Base-by-base conservation (phyloP, 1,140 invertebrate species). In the Drosophila pandora region DNA sequence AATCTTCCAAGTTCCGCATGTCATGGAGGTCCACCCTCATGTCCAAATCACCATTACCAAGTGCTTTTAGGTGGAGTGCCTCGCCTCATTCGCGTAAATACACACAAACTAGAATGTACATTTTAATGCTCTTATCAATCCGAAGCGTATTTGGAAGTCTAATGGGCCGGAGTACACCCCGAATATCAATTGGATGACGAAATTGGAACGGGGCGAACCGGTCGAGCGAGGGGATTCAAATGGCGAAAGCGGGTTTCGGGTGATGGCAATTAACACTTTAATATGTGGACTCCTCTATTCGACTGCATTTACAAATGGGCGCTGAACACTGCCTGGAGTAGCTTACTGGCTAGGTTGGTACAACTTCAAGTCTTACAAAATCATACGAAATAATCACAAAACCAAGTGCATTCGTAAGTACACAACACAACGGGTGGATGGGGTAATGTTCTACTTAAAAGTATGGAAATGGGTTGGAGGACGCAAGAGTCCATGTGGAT, bases 121-220 rank as follows among this genome's bases (percentile, higher is more conserved):
- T 54, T 60, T 61, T 23, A 53, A 65, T 54, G 39, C 37, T 70
- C 74, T 85, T 81, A 85, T 85, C 73, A 54, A 41, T 41, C 9
- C 6, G 22, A 47, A 8, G 23, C n/a, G 7, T 2, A 81, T 85
- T 85, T 85, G 82, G 37, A 53, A 87, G 56, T 70, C 82, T 57
- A 85, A 85, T 83, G 52, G 50, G 34, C 25, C 0, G 6, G 10
- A 28, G 47, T 52, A 67, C 59, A 70, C 62, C 25, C 52, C 43
- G 58, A 56, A 79, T 71, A 53, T 75, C 39, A 70, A 65, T 79
- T 63, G 21, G 7, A 49, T 73, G 50, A 30, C 50, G 70, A 73
- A 73, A 72, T 73, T 73, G 34, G 12, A 49, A 21, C n/a, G n/a
- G 39, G 39, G 2, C 9, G 1, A 73, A 73, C 70, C 70, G 58